Percentiles rank a stretch among this genome's conserved stretches.
These are phyloP conservation scores for Coregonus ussuriensis DNA, from an alignment of 2,797 vertebrate genomes.

Conservation along the genomic window DNA sequence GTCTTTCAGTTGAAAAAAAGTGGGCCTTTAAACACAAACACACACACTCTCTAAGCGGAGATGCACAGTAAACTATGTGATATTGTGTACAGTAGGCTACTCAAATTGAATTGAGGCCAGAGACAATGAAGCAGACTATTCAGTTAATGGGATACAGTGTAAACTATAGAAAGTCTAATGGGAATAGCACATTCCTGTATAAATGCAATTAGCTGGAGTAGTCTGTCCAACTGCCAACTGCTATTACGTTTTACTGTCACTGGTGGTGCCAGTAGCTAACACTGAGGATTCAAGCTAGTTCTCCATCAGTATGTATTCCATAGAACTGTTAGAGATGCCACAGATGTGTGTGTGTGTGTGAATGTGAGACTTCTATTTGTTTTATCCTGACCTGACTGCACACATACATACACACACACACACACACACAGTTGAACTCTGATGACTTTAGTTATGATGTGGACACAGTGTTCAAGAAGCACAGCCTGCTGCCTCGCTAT, in stretches of 20 bases:
- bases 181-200: slow-evolving; percentile 4
- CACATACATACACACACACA: neutral
- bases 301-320: neutral
- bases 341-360: no score
- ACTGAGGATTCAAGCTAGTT: neutral
- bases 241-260: neutral
- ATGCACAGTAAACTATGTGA: neutral
- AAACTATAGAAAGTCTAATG: neutral
- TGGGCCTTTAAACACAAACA: neutral
- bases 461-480: slow-evolving; percentile 12
- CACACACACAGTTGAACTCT: neutral
- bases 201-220: neutral
- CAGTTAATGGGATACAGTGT: neutral
- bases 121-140: neutral
- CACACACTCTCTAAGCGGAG: neutral
- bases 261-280: neutral
- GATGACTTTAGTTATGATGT: neutral
- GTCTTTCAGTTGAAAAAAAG: no score
- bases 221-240: slow-evolving; percentile 7
- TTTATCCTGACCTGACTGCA: no score
- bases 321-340: neutral
- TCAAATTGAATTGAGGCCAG: neutral
- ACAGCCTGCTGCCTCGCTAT: slow-evolving; percentile 21
- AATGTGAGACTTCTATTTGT: no score
- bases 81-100: no score